Percentiles rank a stretch among this genome's conserved stretches.
phyloP scores from a whole-genome alignment of 2,797 vertebrate genomes.

The Rhynchonycteris naso region DNA sequence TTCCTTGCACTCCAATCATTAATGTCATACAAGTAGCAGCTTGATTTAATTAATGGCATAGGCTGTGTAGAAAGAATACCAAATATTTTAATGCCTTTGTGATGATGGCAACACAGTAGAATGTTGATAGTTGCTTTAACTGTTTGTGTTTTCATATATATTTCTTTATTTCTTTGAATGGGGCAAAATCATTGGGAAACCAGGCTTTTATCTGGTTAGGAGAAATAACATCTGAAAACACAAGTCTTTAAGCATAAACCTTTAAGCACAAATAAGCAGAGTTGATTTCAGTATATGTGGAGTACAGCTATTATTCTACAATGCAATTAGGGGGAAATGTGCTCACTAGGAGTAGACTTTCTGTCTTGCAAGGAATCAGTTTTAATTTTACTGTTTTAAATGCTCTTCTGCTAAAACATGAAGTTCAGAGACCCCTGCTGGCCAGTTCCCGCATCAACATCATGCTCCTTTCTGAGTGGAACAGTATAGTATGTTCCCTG shows the following conservation, averaged over 20 bases:
- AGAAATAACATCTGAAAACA: constrained; percentile 48
- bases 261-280: neutral
- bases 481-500: neutral
- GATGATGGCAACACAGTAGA: neutral
- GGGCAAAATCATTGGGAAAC: constrained; percentile 9
- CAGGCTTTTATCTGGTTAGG: constrained; percentile 3
- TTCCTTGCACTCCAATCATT: neutral
- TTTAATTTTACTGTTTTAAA: constrained; percentile 11
- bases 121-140: neutral
- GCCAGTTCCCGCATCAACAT: constrained; percentile 60
- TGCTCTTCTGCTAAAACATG: constrained; percentile 54
- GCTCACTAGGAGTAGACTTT: neutral
- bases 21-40: neutral
- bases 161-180: constrained; percentile 37
- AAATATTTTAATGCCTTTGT: neutral
- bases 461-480: neutral
- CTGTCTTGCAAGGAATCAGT: neutral
- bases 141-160: neutral
- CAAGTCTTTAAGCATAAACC: neutral
- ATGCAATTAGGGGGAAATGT: neutral
- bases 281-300: neutral
- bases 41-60: neutral
- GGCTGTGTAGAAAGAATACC: neutral
- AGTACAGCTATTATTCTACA: constrained; percentile 41
- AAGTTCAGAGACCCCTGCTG: constrained; percentile 86